phyloP scores from a whole-genome alignment of 1,140 invertebrate species.

The Bradysia coprophila region DNA sequence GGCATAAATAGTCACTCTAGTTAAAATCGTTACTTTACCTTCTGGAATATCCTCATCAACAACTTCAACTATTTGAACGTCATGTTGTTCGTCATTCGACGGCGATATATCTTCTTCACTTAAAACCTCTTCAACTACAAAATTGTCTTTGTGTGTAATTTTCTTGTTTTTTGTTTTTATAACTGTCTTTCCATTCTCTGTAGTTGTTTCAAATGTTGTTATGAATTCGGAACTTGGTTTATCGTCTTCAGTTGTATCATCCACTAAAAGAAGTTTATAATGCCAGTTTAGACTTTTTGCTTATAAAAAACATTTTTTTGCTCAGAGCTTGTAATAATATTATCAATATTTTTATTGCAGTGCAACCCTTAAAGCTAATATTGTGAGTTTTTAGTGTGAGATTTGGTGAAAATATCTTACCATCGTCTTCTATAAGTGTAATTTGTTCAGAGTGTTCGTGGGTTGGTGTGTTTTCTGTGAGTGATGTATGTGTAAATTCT shows the following conservation, averaged over 20 bases:
- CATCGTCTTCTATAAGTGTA: conserved; percentile 17
- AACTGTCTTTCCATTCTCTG: conserved; percentile 17
- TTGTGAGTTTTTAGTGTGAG: not conserved
- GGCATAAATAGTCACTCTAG: too few species aligned
- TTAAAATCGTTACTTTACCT: too few species aligned
- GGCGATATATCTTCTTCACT: conserved; percentile 23
- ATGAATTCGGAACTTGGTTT: conserved; percentile 11
- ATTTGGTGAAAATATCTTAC: conserved; percentile 12
- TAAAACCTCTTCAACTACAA: conserved; percentile 21
- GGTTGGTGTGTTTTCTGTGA: conserved; percentile 15
- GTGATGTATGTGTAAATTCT: conserved; percentile 6
- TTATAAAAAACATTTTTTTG: too few species aligned
- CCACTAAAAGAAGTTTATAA: not conserved
- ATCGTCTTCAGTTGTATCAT: not conserved
- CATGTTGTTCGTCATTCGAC: not conserved
- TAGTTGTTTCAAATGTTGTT: conserved; percentile 21
- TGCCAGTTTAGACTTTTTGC: too few species aligned
- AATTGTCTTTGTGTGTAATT: conserved; percentile 18
- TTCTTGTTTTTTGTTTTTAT: conserved; percentile 19
- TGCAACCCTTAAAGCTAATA: not conserved
- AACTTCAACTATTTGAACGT: conserved; percentile 6
- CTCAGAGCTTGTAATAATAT: too few species aligned
- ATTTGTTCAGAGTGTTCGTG: conserved; percentile 1
- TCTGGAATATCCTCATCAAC: conserved; percentile 10
- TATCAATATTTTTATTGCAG: not conserved